Percentiles rank a stretch among this genome's conserved stretches.
Conservation (phyloP, 1,140 invertebrate genomes). For the Wiebesia pumilae region DNA sequence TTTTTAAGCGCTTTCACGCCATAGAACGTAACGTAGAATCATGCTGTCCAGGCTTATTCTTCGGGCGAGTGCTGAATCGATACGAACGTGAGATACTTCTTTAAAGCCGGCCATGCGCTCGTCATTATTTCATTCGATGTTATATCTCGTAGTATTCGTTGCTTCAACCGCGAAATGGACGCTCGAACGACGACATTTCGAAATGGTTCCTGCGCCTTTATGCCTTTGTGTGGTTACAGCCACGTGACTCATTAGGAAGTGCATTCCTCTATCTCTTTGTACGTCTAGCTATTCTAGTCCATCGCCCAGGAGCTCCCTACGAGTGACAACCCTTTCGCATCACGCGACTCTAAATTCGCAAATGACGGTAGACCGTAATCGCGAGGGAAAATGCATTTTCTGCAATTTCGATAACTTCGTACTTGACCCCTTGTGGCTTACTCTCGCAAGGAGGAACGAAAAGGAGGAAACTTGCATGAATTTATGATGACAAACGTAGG, state of each 20-base stretch:
- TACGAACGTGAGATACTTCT: background rate
- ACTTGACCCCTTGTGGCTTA: slow-evolving; percentile 34
- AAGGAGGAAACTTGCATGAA: background rate
- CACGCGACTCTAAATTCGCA: slow-evolving; percentile 32
- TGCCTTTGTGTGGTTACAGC: slow-evolving; percentile 31
- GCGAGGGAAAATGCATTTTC: slow-evolving; percentile 16
- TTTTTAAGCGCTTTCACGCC: too few species aligned
- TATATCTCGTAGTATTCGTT: background rate
- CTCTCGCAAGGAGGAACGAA: background rate
- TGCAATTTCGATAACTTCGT: slow-evolving; percentile 29
- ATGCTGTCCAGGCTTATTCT: background rate
- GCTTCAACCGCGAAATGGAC: background rate
- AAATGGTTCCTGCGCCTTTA: slow-evolving; percentile 5
- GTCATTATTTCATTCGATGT: slow-evolving; percentile 31
- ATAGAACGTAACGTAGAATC: too few species aligned
- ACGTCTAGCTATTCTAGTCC: background rate
- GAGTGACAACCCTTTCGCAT: slow-evolving; percentile 31
- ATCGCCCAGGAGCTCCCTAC: too few species aligned
- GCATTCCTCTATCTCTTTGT: background rate
- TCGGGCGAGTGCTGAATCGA: background rate
- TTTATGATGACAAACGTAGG: slow-evolving; percentile 4
- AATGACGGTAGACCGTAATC: slow-evolving; percentile 22
- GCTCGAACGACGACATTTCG: slow-evolving; percentile 6
- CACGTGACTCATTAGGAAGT: slow-evolving; percentile 10
- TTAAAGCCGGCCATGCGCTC: slow-evolving; percentile 29